Evolutionary conservation across 2,888 invertebrate species (phyloP).

Genomic region (Camponotus fellah): DNA sequence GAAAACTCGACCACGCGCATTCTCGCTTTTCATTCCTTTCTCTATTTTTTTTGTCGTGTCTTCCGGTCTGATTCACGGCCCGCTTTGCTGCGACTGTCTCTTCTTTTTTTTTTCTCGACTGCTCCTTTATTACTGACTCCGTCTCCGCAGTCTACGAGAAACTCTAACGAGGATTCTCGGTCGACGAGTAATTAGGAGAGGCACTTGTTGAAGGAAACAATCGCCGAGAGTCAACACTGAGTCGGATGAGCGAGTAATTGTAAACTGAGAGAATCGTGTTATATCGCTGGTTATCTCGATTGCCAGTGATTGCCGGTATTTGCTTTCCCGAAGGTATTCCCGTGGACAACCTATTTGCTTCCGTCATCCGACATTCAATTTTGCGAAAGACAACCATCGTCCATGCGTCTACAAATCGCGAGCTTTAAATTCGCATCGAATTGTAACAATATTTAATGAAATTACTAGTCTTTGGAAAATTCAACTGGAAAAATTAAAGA

Average conservation of each 20-base stretch:
- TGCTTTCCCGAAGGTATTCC: conserved; percentile 50
- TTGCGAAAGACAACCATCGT: conserved; percentile 29
- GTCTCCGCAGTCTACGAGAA: conserved; percentile 50
- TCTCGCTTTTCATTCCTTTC: conserved; percentile 50
- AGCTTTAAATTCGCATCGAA: neutral
- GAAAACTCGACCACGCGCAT: conserved; percentile 31
- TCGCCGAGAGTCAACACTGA: conserved; percentile 69
- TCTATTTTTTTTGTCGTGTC: conserved; percentile 39
- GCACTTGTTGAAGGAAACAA: conserved; percentile 75
- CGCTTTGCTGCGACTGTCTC: conserved; percentile 7
- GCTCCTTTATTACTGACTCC: conserved; percentile 69
- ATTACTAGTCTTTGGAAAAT: neutral
- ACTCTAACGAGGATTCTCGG: conserved; percentile 61
- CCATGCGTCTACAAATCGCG: conserved; percentile 5
- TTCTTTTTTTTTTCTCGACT: conserved; percentile 56
- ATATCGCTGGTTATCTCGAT: conserved; percentile 56
- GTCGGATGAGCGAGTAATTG: conserved; percentile 66
- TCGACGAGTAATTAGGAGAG: conserved; percentile 73
- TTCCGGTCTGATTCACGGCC: conserved; percentile 60
- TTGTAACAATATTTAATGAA: conserved; percentile 20
- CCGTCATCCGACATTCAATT: conserved; percentile 47
- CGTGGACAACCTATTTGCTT: conserved; percentile 46
- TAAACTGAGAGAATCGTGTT: conserved; percentile 60
- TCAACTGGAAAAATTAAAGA: neutral
- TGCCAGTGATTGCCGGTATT: conserved; percentile 54